These are phyloP conservation scores for Camelus bactrianus DNA, from an alignment of 2,113 vertebrate species.

Conservation along the genomic window DNA sequence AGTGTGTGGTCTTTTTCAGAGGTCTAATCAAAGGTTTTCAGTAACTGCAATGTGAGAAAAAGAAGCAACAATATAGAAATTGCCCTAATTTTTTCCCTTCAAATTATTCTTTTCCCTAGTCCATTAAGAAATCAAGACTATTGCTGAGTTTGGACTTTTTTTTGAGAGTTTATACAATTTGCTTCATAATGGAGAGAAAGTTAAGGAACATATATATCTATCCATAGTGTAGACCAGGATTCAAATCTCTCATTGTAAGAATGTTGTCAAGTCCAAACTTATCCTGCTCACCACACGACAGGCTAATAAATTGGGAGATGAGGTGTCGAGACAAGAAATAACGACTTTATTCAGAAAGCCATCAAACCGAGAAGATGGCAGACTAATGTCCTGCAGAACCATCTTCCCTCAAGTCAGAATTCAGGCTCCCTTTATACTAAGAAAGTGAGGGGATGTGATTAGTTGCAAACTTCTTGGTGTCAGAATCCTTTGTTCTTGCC, in stretches of 20 bases:
- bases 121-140: slow-evolving; percentile 23
- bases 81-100: slow-evolving; percentile 68
- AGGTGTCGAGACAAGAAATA: too few species aligned
- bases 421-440: too few species aligned
- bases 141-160: background rate
- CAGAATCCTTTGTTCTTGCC: too few species aligned
- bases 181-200: background rate
- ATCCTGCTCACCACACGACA: too few species aligned
- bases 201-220: background rate
- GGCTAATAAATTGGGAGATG: too few species aligned
- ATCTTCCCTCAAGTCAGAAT: too few species aligned
- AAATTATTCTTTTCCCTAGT: slow-evolving; percentile 69
- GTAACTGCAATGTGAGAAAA: slow-evolving; percentile 77
- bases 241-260: background rate
- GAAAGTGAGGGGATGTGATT: too few species aligned
- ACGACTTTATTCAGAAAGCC: too few species aligned
- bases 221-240: background rate
- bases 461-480: too few species aligned
- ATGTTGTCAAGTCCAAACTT: too few species aligned
- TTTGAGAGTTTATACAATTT: slow-evolving; percentile 67
- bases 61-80: slow-evolving; percentile 80
- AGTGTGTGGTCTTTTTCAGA: slow-evolving; percentile 87
- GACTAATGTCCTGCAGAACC: too few species aligned
- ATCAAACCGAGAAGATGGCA: too few species aligned
- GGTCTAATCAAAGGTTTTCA: slow-evolving; percentile 87